Percentiles rank a stretch among this genome's conserved stretches.
phyloP scores from a whole-genome alignment of 2,797 vertebrate genomes.

The Brotula barbata region DNA sequence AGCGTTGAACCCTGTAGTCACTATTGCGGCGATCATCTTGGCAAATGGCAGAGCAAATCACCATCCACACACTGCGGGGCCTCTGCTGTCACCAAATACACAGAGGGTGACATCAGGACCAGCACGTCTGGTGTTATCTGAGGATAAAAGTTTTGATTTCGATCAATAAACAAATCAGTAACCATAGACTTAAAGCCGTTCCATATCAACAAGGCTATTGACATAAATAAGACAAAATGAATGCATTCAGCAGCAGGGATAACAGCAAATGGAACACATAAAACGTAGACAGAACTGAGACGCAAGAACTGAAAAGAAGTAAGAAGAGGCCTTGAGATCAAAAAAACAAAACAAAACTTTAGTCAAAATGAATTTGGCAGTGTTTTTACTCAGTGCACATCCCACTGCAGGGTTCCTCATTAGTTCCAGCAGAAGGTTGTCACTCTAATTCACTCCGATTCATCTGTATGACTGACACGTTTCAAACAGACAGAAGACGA shows the following conservation, averaged over 20 bases:
- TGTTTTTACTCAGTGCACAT: constrained; percentile 34
- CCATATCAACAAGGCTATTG: too few species aligned
- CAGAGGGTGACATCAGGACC: too few species aligned
- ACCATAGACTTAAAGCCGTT: too few species aligned
- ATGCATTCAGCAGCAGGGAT: not conserved
- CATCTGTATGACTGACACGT: constrained; percentile 50
- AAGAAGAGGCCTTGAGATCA: too few species aligned
- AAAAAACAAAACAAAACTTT: too few species aligned
- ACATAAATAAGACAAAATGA: constrained; percentile 26
- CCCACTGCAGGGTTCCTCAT: constrained; percentile 61
- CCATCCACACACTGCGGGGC: constrained; percentile 25
- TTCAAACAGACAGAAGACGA: constrained; percentile 45
- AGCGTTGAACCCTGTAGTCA: constrained; percentile 42
- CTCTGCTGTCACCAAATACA: too few species aligned
- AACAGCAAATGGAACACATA: constrained; percentile 2
- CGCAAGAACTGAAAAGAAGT: too few species aligned
- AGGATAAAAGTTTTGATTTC: too few species aligned
- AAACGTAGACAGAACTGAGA: too few species aligned
- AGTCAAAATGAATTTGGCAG: constrained; percentile 10
- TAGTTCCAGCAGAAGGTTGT: constrained; percentile 55
- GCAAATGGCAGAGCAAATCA: constrained; percentile 41
- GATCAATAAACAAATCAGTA: too few species aligned
- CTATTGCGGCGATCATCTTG: constrained; percentile 26
- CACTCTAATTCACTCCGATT: too few species aligned
- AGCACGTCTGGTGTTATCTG: too few species aligned